Base-by-base conservation (phyloP, 1,140 invertebrate genomes). In the Heliconius melpomene region DNA sequence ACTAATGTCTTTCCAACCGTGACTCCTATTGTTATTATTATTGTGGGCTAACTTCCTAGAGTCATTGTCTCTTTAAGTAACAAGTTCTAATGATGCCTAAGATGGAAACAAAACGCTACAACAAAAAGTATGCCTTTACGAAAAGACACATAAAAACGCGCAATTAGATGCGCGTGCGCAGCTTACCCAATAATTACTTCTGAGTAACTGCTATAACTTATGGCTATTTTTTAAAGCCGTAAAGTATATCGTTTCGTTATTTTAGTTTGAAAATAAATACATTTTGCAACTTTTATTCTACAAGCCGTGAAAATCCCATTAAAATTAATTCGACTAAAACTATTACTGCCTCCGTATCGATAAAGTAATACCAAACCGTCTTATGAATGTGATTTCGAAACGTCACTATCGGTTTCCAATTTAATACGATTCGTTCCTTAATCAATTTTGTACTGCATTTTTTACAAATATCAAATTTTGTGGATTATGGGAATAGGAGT, bases 351-450 rank as follows among this genome's bases (percentile, higher is more conserved):
- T 87, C 89, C 87, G 88, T 94, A 93, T 93, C 93, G 91, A 92
- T 93, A 93, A 94, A 93, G 90, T 92, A 92, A 92, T 91, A 92
- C 90, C 82, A 86, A 93, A 85, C 88, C 81, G 86, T 92, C 92
- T 93, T 93, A 93, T 93, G 92, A 94, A 93, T 94, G 91, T 94
- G 91, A 91, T 94, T 94, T 94, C 92, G 91, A 91, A 94, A 94
- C 90, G 87, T 92, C 93, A 93, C 91, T 93, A 93, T 94, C 94
- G 92, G 86, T 92, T 93, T 94, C 89, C 92, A 94, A 94, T 94
- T 94, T 94, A 94, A 93, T 90, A 86, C 93, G 88, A 94, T 94
- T 94, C 93, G 93, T 94, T 94, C 92, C 93, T 93, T 94, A 93
- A 91, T 92, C 92, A 92, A 91, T 93, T 93, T 91, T 90, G 87